Evolutionary conservation across 1,140 invertebrate genomes (phyloP).

Genomic region (Xylocopa sonorina): DNA sequence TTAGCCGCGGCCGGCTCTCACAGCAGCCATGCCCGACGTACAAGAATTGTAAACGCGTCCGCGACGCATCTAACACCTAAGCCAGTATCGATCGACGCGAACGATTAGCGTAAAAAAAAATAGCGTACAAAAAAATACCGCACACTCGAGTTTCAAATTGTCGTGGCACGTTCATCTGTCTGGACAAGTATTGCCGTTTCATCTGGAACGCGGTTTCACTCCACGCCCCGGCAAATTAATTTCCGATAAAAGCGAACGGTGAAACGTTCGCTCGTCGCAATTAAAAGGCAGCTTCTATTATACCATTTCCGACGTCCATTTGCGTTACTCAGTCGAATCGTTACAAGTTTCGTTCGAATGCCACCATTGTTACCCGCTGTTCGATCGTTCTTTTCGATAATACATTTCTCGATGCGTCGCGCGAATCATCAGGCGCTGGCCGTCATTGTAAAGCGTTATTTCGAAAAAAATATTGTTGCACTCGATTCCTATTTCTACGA

Average conservation of each 20-base stretch:
- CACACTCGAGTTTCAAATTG: neutral
- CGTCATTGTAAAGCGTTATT: no score
- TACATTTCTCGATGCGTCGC: neutral
- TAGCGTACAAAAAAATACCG: neutral
- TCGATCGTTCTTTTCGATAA: neutral
- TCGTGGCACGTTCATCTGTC: neutral
- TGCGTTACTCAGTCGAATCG: neutral
- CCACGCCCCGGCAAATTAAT: constrained; percentile 3
- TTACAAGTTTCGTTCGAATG: neutral
- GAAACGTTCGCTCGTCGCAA: neutral
- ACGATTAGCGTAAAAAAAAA: neutral
- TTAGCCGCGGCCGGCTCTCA: constrained; percentile 44
- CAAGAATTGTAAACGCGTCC: constrained; percentile 28
- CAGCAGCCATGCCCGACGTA: constrained; percentile 16
- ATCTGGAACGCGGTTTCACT: neutral
- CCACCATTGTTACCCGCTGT: neutral
- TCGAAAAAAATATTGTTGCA: no score
- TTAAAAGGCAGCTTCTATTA: neutral
- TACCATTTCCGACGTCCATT: neutral
- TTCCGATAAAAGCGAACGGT: neutral
- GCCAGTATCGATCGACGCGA: neutral
- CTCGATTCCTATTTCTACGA: no score
- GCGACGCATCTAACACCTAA: neutral
- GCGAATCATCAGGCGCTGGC: no score
- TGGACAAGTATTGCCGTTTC: neutral